Evolutionary conservation across 2,797 vertebrate genomes (phyloP).

Genomic region (Molossus alvarezi): DNA sequence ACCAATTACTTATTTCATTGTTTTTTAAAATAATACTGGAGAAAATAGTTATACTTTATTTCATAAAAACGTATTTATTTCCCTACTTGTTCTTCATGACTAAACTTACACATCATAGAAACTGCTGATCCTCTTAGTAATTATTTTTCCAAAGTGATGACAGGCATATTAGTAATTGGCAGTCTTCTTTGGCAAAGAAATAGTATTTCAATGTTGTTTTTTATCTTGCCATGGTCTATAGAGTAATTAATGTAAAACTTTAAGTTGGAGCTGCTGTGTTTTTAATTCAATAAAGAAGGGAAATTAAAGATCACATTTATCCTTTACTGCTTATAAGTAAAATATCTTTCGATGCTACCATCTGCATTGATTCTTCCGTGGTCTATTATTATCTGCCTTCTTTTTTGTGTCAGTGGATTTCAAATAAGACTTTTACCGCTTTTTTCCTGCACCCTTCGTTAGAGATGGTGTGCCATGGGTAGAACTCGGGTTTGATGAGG

Average conservation of each 20-base stretch:
- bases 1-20: constrained; percentile 14
- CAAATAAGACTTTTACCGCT: neutral
- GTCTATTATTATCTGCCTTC: neutral
- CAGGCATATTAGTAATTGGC: neutral
- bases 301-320: constrained; percentile 30
- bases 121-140: constrained; percentile 41
- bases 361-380: neutral
- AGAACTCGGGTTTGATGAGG: neutral
- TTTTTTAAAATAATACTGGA: constrained; percentile 30
- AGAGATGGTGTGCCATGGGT: neutral
- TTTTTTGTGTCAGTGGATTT: neutral
- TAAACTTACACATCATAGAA: neutral
- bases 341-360: neutral
- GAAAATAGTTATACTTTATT: constrained; percentile 9
- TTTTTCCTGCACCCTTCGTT: neutral
- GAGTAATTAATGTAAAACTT: constrained; percentile 25
- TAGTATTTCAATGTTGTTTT: constrained; percentile 58
- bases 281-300: constrained; percentile 40
- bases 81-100: constrained; percentile 19
- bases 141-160: constrained; percentile 48
- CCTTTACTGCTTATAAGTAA: neutral
- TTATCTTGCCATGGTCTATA: neutral
- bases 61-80: constrained; percentile 27
- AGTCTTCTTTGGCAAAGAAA: constrained; percentile 5
- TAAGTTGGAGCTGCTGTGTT: neutral